phyloP scores from a whole-genome alignment of 2,888 invertebrate genomes.

The Athripsodes cinereus region DNA sequence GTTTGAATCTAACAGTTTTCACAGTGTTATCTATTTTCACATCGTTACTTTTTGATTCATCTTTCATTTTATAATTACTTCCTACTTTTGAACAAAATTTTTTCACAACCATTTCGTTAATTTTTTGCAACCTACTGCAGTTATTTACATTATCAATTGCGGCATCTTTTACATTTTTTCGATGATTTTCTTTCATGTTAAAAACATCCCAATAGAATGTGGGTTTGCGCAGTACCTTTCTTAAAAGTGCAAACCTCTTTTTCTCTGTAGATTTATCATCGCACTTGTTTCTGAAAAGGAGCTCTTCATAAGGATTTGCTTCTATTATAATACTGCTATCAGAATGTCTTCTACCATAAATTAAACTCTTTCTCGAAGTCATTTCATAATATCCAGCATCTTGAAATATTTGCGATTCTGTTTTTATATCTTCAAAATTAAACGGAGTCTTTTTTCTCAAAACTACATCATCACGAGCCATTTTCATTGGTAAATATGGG shows the following conservation, averaged over 20 bases:
- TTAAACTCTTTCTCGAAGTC: conserved; percentile 5
- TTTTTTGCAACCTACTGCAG: conserved; percentile 1
- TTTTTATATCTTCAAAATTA: background rate
- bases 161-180: background rate
- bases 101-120: conserved; percentile 12
- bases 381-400: conserved; percentile 25
- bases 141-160: background rate
- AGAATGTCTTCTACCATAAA: conserved; percentile 6
- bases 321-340: conserved; percentile 13
- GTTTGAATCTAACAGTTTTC: conserved; percentile 5
- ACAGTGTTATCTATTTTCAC: background rate
- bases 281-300: conserved; percentile 10
- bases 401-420: background rate
- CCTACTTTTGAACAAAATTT: conserved; percentile 4
- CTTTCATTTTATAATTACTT: conserved; percentile 13
- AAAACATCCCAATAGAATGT: conserved; percentile 6
- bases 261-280: conserved; percentile 1
- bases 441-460: conserved; percentile 8
- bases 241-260: conserved; percentile 20
- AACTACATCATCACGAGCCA: conserved; percentile 6
- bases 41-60: background rate
- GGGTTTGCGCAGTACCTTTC: conserved; percentile 18
- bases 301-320: conserved; percentile 25
- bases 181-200: background rate
- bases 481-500: conserved; percentile 43